phyloP scores from a whole-genome alignment of 2,797 vertebrate genomes.

The Neosilurus hyrtlii region DNA sequence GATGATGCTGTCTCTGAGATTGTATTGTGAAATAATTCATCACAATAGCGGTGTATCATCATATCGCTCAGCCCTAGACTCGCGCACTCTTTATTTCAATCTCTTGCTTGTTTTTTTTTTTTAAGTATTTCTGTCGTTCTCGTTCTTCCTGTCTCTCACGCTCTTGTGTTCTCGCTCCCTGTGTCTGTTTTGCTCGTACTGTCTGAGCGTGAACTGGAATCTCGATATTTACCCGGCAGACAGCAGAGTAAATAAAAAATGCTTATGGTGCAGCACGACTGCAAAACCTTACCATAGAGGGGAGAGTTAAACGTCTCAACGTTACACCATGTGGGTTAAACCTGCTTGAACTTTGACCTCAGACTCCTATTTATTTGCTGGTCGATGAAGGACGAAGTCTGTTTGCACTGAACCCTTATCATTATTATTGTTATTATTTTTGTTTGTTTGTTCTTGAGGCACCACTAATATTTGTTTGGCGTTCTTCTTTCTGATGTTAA shows the following conservation, averaged over 20 bases:
- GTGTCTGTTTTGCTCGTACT: neutral
- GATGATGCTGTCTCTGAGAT: neutral
- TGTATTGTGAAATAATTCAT: neutral
- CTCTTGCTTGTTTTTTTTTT: neutral
- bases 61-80: neutral
- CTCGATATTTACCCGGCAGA: neutral
- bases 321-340: neutral
- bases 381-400: conserved; percentile 48
- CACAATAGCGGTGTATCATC: neutral
- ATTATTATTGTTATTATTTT: conserved; percentile 12
- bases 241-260: neutral
- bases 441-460: conserved; percentile 46
- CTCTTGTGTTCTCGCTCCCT: neutral
- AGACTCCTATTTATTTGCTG: conserved; percentile 44
- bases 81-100: accelerated
- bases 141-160: neutral
- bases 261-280: neutral
- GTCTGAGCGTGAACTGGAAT: conserved; percentile 11
- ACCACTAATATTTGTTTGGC: conserved; percentile 49
- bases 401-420: conserved; percentile 66
- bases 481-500: conserved; percentile 40
- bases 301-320: conserved; percentile 3
- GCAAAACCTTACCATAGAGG: neutral
- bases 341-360: conserved; percentile 21
- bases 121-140: too few species aligned